Conservation (phyloP, 1,140 invertebrate species). For the Bathynomus jamesi region DNA sequence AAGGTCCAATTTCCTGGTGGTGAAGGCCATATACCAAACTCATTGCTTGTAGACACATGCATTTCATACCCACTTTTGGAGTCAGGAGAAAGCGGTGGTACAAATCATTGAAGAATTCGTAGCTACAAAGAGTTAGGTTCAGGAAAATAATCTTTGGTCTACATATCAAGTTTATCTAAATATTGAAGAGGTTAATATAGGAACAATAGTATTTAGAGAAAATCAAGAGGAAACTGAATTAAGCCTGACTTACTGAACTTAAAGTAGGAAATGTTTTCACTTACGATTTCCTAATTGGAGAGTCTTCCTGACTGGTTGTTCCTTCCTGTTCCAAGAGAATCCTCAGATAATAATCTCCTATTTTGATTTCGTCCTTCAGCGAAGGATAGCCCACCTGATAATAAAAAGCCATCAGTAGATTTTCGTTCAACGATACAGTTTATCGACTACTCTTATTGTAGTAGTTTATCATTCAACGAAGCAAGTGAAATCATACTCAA, state of each 20-base stretch:
- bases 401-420: too few species aligned
- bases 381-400: slow-evolving; percentile 73
- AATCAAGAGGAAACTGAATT: too few species aligned
- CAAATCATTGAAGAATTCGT: slow-evolving; percentile 97
- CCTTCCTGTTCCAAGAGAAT: slow-evolving; percentile 82
- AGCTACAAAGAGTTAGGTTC: slow-evolving; percentile 48
- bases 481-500: too few species aligned
- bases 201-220: too few species aligned
- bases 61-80: slow-evolving; percentile 82
- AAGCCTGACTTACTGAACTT: too few species aligned
- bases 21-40: slow-evolving; percentile 93
- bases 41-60: slow-evolving; percentile 90
- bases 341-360: slow-evolving; percentile 96
- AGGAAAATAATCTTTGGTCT: too few species aligned
- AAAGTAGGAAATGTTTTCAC: too few species aligned
- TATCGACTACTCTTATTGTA: too few species aligned
- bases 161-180: too few species aligned
- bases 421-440: too few species aligned
- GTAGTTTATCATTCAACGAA: too few species aligned
- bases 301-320: slow-evolving; percentile 67
- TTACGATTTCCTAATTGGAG: slow-evolving; percentile 77
- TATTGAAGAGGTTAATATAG: too few species aligned
- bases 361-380: slow-evolving; percentile 91
- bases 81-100: slow-evolving; percentile 94
- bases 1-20: slow-evolving; percentile 91